phyloP scores from a whole-genome alignment of 2,113 vertebrate genomes.

The Gobio gobio region DNA sequence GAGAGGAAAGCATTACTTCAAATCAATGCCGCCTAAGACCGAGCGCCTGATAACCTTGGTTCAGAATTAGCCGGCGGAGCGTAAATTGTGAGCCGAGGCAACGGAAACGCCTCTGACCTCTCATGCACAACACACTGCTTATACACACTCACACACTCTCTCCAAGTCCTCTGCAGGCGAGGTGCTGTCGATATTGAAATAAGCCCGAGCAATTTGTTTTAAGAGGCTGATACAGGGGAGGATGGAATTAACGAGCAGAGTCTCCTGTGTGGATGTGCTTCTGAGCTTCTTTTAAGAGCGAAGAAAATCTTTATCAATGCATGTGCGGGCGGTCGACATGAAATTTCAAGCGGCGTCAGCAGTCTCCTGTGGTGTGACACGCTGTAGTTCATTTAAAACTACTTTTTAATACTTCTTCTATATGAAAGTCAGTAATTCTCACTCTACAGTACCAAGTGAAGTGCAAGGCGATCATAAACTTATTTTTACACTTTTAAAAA shows the following conservation, averaged over 20 bases:
- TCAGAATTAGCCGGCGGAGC: conserved; percentile 57
- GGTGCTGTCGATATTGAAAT: conserved; percentile 49
- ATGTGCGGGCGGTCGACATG: neutral
- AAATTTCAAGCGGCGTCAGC: neutral
- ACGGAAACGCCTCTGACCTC: conserved; percentile 26
- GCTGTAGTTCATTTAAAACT: neutral
- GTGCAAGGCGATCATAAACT: neutral
- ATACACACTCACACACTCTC: neutral
- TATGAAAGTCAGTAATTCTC: neutral
- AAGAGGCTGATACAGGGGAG: conserved; percentile 44
- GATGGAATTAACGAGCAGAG: conserved; percentile 35
- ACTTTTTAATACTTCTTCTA: neutral
- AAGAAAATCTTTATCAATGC: conserved; percentile 30
- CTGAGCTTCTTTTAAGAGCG: neutral
- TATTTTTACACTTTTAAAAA: neutral
- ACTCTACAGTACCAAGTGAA: neutral
- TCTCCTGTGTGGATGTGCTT: conserved; percentile 18
- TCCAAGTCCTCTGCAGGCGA: conserved; percentile 19
- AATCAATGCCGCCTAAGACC: conserved; percentile 57
- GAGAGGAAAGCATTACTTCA: conserved; percentile 58
- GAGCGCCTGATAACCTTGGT: conserved; percentile 59
- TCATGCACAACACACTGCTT: conserved; percentile 15
- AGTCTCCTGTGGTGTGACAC: conserved; percentile 8
- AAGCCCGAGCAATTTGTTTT: conserved; percentile 48
- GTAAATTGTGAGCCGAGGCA: conserved; percentile 50